Conservation (phyloP, 2,113 vertebrate species). For the Coptodon bakossiorum region DNA sequence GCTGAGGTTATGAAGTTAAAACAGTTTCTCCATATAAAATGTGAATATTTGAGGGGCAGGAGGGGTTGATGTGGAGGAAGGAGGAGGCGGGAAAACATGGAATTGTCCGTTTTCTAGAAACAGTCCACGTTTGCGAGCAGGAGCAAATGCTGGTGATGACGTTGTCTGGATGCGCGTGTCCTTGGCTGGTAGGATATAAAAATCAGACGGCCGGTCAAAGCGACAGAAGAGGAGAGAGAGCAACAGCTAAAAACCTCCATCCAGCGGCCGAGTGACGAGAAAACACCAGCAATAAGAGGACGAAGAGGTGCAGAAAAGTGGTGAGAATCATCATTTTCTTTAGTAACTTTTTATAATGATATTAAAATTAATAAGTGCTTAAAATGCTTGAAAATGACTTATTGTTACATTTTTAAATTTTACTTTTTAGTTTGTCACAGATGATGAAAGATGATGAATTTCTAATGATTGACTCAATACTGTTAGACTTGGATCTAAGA, state of each 20-base stretch:
- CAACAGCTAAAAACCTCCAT: neutral
- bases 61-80: neutral
- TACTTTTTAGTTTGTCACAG: neutral
- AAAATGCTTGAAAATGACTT: neutral
- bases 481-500: neutral
- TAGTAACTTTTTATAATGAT: neutral
- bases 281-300: neutral
- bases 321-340: neutral
- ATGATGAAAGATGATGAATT: neutral
- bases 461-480: neutral
- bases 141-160: neutral
- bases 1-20: neutral
- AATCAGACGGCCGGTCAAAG: neutral
- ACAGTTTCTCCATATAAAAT: neutral
- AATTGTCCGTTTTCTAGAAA: neutral
- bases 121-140: neutral
- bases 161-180: neutral
- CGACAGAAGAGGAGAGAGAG: neutral
- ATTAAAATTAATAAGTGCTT: neutral
- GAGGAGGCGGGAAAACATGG: neutral
- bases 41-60: neutral
- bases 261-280: neutral
- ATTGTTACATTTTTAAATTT: neutral
- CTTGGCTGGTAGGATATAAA: conserved; percentile 34
- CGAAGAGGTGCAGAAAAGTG: neutral